Percentiles rank a stretch among this genome's conserved stretches.
Conservation (phyloP, 2,888 invertebrate genomes). For the Latrodectus elegans region DNA sequence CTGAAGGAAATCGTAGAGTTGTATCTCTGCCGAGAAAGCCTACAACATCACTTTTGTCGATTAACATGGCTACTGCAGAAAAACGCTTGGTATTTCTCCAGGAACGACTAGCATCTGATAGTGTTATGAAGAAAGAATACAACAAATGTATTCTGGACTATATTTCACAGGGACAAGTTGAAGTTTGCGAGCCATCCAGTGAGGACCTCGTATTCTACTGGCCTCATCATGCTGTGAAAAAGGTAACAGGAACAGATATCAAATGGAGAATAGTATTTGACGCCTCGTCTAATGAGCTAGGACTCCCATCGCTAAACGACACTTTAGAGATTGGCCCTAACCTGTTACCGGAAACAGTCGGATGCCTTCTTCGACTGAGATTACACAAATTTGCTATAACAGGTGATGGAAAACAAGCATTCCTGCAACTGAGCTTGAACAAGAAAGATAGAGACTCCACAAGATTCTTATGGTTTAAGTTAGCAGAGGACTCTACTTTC, state of each 20-base stretch:
- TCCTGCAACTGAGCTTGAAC: too few species aligned
- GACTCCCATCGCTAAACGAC: neutral
- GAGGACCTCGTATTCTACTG: neutral
- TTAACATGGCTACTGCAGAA: slow-evolving; percentile 5
- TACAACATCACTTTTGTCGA: slow-evolving; percentile 20
- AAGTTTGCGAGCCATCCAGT: neutral
- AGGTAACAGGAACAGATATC: too few species aligned
- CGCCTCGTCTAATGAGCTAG: neutral
- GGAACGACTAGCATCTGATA: slow-evolving; percentile 7
- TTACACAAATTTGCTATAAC: too few species aligned
- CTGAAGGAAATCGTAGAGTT: too few species aligned
- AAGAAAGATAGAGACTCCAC: too few species aligned
- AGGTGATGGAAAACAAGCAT: too few species aligned
- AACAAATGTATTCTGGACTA: neutral
- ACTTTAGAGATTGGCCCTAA: too few species aligned
- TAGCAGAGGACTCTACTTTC: too few species aligned
- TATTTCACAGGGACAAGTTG: too few species aligned
- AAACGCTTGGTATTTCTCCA: slow-evolving; percentile 1
- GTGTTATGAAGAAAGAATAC: neutral
- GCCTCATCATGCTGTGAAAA: neutral
- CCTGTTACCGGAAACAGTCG: too few species aligned
- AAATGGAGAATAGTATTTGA: neutral
- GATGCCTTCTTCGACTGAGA: too few species aligned
- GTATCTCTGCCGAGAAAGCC: slow-evolving; percentile 21
- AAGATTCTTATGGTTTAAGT: too few species aligned